Percentiles rank a stretch among this genome's conserved stretches.
Evolutionary conservation across 2,797 vertebrate genomes (phyloP).

Genomic region (Sebastes hubbsi): DNA sequence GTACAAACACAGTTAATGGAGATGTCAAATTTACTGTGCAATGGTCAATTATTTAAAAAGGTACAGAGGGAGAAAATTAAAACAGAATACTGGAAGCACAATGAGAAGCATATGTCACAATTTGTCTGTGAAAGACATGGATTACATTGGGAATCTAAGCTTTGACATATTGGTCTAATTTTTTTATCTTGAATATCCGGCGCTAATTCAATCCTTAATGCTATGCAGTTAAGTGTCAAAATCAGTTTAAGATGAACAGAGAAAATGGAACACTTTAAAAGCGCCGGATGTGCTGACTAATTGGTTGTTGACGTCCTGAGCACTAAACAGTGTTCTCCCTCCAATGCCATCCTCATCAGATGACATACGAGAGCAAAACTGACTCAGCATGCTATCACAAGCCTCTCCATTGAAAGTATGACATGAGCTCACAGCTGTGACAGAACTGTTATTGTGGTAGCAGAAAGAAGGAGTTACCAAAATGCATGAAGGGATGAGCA

Average conservation of each 20-base stretch:
- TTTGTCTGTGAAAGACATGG: constrained; percentile 2
- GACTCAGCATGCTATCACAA: constrained; percentile 33
- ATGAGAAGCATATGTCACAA: not conserved
- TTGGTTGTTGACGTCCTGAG: not conserved
- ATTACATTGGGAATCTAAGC: constrained; percentile 17
- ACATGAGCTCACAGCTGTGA: constrained; percentile 14
- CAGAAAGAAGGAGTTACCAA: not conserved
- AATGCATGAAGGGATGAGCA: constrained; percentile 12
- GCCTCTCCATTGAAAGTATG: constrained; percentile 13
- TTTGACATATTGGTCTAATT: constrained; percentile 24
- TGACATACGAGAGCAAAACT: constrained; percentile 21
- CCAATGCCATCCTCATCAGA: constrained; percentile 13
- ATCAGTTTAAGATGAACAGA: not conserved
- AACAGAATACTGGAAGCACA: not conserved
- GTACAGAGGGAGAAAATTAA: not conserved
- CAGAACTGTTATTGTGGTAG: constrained; percentile 16
- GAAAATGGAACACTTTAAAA: not conserved
- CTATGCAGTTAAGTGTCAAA: not conserved
- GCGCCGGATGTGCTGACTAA: not conserved
- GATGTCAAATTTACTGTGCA: not conserved
- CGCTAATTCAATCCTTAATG: not conserved
- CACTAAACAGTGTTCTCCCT: not conserved
- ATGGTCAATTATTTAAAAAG: not conserved
- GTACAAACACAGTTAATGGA: not conserved
- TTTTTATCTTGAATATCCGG: constrained; percentile 4